phyloP scores from a whole-genome alignment of 2,888 invertebrate genomes.

The Temnothorax unifasciatus region DNA sequence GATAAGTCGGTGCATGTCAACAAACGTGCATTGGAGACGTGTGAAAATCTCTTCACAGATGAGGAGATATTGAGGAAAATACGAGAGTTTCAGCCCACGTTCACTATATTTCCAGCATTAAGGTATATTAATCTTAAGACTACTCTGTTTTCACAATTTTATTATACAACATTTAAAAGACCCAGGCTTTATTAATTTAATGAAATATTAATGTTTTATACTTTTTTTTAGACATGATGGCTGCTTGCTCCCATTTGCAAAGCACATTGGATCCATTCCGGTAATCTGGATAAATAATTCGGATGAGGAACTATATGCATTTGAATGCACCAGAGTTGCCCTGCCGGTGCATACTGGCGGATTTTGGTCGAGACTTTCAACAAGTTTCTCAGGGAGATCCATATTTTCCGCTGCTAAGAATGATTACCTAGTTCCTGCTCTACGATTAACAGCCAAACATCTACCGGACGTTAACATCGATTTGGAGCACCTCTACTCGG shows the following conservation, averaged over 20 bases:
- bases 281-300: constrained; percentile 81
- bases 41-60: constrained; percentile 78
- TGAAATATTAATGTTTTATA: not conserved
- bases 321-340: constrained; percentile 81
- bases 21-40: constrained; percentile 77
- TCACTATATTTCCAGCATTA: constrained; percentile 82
- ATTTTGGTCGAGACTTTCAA: constrained; percentile 75
- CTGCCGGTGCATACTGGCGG: constrained; percentile 79
- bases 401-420: constrained; percentile 72
- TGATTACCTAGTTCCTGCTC: constrained; percentile 77
- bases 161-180: not conserved
- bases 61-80: constrained; percentile 75
- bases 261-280: constrained; percentile 80
- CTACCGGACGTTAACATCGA: constrained; percentile 71
- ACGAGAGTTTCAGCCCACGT: constrained; percentile 81
- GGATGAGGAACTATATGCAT: constrained; percentile 81
- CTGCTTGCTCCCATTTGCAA: constrained; percentile 83
- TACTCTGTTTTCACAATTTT: not conserved
- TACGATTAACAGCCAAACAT: constrained; percentile 75
- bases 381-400: constrained; percentile 72
- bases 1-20: constrained; percentile 64
- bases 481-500: constrained; percentile 79
- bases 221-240: constrained; percentile 81
- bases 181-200: not conserved
- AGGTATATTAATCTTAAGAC: constrained; percentile 74